Percentiles rank a stretch among this genome's conserved stretches.
phyloP scores from a whole-genome alignment of 2,797 vertebrate species.

The Peromyscus attwateri region DNA sequence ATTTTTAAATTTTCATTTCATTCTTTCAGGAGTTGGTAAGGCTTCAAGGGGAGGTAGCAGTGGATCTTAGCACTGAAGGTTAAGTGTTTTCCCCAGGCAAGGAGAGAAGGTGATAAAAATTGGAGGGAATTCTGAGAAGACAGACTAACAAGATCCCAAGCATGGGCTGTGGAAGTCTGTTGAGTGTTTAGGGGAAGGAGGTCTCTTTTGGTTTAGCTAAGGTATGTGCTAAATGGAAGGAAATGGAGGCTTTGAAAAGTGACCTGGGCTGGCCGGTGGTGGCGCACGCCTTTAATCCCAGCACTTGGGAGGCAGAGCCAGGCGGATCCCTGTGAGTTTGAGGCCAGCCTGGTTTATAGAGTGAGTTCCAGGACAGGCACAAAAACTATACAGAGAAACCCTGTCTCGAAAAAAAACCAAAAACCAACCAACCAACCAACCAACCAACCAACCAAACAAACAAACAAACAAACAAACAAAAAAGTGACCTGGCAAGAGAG shows the following conservation, averaged over 20 bases:
- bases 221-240: not conserved
- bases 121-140: not conserved
- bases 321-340: too few species aligned
- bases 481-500: not conserved
- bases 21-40: slow-evolving; percentile 21
- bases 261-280: not conserved
- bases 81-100: not conserved
- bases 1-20: not conserved
- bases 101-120: not conserved
- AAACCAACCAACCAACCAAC: too few species aligned
- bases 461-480: too few species aligned
- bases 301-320: too few species aligned
- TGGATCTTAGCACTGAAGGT: not conserved
- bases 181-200: not conserved
- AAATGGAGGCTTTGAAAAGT: slow-evolving; percentile 11
- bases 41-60: not conserved
- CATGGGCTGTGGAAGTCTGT: not conserved
- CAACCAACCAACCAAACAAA: too few species aligned
- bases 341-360: too few species aligned
- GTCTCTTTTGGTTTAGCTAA: not conserved
- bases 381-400: too few species aligned
- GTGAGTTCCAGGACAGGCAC: too few species aligned
- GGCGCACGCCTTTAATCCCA: too few species aligned
- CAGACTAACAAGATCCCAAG: not conserved
- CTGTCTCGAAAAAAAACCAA: too few species aligned